Base-by-base conservation (phyloP, 2,797 vertebrate species). In the Sebastes iracundus region DNA sequence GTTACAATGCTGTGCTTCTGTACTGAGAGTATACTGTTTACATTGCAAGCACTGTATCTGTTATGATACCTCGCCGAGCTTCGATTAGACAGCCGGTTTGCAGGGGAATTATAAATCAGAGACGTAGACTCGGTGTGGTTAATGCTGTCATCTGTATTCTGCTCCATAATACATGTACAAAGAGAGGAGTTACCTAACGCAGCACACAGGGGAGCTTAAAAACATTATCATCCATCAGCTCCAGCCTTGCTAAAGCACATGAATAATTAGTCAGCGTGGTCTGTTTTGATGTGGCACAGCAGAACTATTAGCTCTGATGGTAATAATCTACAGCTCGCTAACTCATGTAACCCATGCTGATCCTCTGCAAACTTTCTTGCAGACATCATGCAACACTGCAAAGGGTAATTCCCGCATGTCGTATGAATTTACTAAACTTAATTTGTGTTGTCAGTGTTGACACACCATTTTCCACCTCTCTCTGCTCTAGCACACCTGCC, bases 211-310 rank as follows among this genome's bases (percentile, higher is more conserved):
- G 81, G 82, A 86, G 78, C 71, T 78, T 78, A 76, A 77, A 88
- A 85, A 87, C 91, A 90, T 90, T 65, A 87, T 83, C 88, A 91
- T 91, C 91, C 85, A 89, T 93, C 91, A 90, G 87, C 81, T 60
- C 53, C 23, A 49, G 81, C 72, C 72, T 72, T 13, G 73, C 83
- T 75, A 28, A 86, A 86, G 83, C 86, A 52, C 81, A 88, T 91
- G 82, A 89, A 90, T 88, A 93, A 90, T 91, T 90, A 87, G 85
- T 81, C 86, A 77, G 75, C 12, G 7, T 46, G 71, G 63, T 63
- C 38, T 79, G 79, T 90, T 89, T 87, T 87, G 82, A 91, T 83
- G 90, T 81, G 79, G 79, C 80, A 58, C 85, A 69, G 73, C 81
- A 82, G 68, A 83, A 78, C 79, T 85, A 77, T 90, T 85, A 85